These are phyloP conservation scores for Rhingia rostrata DNA, from an alignment of 2,888 invertebrate genomes.

Conservation along the genomic window DNA sequence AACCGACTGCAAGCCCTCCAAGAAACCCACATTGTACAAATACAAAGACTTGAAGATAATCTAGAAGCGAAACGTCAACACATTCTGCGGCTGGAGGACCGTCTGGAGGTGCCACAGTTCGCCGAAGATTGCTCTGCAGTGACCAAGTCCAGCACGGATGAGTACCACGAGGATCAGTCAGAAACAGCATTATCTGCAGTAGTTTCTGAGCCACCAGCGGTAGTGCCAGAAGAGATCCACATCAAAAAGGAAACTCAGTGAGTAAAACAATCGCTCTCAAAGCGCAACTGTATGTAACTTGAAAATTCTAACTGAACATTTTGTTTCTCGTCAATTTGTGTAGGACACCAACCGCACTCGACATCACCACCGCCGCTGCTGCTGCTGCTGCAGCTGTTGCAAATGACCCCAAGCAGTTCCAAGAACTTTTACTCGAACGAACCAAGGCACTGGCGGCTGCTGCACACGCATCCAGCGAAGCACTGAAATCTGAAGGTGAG, in stretches of 20 bases:
- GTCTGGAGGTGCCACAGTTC: conserved; percentile 89
- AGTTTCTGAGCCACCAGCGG: conserved; percentile 42
- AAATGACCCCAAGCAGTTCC: conserved; percentile 86
- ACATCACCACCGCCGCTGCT: conserved; percentile 86
- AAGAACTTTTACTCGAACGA: conserved; percentile 90
- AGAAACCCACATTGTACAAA: conserved; percentile 93
- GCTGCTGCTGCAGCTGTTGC: conserved; percentile 87
- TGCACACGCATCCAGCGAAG: conserved; percentile 79
- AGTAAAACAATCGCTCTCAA: conserved; percentile 76
- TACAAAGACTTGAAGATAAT: conserved; percentile 94
- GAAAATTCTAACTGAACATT: conserved; percentile 21
- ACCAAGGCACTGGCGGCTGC: conserved; percentile 86
- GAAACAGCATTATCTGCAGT: background rate
- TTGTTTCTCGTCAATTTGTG: conserved; percentile 11
- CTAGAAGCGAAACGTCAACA: conserved; percentile 93
- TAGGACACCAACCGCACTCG: conserved; percentile 83
- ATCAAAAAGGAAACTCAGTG: conserved; percentile 82
- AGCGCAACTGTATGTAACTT: conserved; percentile 26
- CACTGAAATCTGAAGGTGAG: conserved; percentile 84
- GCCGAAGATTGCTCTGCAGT: conserved; percentile 76
- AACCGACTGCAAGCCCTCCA: conserved; percentile 94
- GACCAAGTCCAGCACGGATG: conserved; percentile 75
- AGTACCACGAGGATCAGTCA: conserved; percentile 49
- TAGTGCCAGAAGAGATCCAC: conserved; percentile 77
- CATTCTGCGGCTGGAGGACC: conserved; percentile 92